phyloP scores from a whole-genome alignment of 2,113 vertebrate genomes.

The Pituophis catenifer region DNA sequence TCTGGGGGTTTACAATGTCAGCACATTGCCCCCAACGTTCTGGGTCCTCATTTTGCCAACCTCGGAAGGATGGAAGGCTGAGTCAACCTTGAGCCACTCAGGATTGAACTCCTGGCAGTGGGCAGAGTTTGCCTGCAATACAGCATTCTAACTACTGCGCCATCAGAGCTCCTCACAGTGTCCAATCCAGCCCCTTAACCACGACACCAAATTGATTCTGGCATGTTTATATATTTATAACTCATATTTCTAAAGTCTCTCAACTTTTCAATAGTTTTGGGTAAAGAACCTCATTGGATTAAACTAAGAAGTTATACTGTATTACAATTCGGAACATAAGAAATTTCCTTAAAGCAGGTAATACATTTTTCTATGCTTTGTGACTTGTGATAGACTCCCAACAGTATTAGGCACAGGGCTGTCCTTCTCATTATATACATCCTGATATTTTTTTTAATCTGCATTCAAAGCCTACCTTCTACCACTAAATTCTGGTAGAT shows the following conservation, averaged over 20 bases:
- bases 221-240: background rate
- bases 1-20: background rate
- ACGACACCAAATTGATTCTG: background rate
- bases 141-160: background rate
- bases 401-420: background rate
- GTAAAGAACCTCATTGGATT: background rate
- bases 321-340: background rate
- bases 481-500: background rate
- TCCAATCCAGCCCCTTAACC: background rate
- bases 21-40: background rate
- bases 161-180: background rate
- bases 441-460: background rate
- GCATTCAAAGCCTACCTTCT: background rate
- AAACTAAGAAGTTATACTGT: background rate
- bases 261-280: background rate
- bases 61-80: background rate
- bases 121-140: background rate
- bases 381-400: background rate
- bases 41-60: background rate
- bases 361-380: background rate
- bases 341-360: background rate
- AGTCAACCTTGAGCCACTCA: background rate
- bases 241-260: background rate
- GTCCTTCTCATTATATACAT: background rate
- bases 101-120: background rate